These are phyloP conservation scores for Lithobates pipiens DNA, from an alignment of 2,797 vertebrate genomes.

Conservation along the genomic window DNA sequence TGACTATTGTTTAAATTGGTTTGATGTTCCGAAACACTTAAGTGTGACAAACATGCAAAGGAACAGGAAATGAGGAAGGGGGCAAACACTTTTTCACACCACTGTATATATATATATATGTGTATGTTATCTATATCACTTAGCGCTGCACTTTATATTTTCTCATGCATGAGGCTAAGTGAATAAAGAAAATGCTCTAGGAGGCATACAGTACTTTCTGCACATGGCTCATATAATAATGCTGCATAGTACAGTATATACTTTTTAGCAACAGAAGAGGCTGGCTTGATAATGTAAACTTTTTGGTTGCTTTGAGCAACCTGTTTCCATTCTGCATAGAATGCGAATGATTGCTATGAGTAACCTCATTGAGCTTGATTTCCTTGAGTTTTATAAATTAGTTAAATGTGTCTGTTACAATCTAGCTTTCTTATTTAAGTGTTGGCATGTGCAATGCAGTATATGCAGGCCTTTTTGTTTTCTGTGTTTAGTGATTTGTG, in stretches of 20 bases:
- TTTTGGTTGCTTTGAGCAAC: not conserved
- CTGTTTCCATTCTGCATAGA: not conserved
- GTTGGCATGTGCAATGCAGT: not conserved
- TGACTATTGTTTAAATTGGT: too few species aligned
- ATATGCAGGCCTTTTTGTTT: not conserved
- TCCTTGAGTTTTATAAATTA: not conserved
- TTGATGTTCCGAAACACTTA: too few species aligned
- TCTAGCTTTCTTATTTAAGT: not conserved
- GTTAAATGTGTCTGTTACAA: not conserved
- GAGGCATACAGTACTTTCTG: not conserved
- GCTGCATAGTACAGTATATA: not conserved
- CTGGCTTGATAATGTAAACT: too few species aligned
- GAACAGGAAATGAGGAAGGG: too few species aligned
- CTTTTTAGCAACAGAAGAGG: not conserved
- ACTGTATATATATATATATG: too few species aligned
- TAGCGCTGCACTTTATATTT: too few species aligned
- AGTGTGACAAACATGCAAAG: too few species aligned
- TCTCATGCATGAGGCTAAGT: constrained; percentile 50
- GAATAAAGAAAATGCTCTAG: not conserved
- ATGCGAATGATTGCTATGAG: not conserved
- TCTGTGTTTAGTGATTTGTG: constrained; percentile 22
- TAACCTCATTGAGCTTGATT: not conserved
- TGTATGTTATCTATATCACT: too few species aligned
- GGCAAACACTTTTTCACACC: too few species aligned
- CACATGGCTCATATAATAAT: too few species aligned